Evolutionary conservation across 2,888 invertebrate species (phyloP).

Genomic region (Chouioia cunea): DNA sequence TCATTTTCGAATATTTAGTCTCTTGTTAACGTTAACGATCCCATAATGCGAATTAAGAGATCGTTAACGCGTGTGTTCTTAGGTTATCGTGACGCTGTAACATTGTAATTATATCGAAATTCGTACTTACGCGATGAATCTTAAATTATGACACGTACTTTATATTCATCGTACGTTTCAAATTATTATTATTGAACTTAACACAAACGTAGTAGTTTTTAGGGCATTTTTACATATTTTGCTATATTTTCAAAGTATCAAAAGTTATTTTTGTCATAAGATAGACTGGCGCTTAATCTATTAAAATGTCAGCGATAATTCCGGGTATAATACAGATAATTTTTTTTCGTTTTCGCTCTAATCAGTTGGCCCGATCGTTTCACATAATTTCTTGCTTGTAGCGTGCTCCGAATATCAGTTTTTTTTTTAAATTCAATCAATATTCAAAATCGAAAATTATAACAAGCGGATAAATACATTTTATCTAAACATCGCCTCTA

Average conservation of each 20-base stretch:
- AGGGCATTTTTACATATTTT: conserved; percentile 16
- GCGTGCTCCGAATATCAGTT: neutral
- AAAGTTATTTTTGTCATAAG: conserved; percentile 15
- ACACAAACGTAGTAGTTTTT: no score
- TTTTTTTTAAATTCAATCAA: conserved; percentile 5
- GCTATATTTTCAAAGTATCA: conserved; percentile 16
- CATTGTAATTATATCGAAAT: neutral
- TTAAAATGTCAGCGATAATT: conserved; percentile 21
- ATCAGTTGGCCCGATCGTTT: conserved; percentile 2
- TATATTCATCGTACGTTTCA: no score
- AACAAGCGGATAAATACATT: neutral
- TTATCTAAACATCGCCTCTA: conserved; percentile 6
- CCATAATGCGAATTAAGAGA: no score
- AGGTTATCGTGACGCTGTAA: no score
- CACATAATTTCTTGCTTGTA: conserved; percentile 20
- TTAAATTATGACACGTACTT: neutral
- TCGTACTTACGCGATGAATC: neutral
- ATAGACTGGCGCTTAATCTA: conserved; percentile 24
- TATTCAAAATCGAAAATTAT: neutral
- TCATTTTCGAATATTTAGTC: no score
- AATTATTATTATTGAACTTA: no score
- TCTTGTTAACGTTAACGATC: no score
- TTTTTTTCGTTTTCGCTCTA: conserved; percentile 1
- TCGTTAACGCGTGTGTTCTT: no score
- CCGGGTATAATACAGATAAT: conserved; percentile 7